A percentile compares a stretch with the other conserved stretches of the same genome.
These are phyloP conservation scores for Maccullochella peelii DNA, from an alignment of 2,113 vertebrate genomes.

Conservation along the genomic window DNA sequence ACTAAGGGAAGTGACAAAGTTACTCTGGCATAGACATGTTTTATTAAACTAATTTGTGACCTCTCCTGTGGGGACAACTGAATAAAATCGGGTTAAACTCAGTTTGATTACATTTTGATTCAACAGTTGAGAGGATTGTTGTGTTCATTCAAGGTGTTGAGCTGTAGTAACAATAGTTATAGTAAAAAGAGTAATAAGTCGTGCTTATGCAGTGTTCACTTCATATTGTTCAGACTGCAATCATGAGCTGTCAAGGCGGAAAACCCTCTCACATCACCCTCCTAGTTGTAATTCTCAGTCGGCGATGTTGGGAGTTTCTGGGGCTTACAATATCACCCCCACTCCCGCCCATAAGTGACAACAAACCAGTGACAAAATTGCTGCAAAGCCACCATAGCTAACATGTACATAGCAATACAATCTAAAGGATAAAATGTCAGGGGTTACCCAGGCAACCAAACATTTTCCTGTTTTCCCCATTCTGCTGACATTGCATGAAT, in stretches of 20 bases:
- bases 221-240: not conserved
- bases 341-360: not conserved
- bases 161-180: too few relatives aligned
- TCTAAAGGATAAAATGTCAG: not conserved
- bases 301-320: not conserved
- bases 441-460: not conserved
- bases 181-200: too few relatives aligned
- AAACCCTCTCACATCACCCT: not conserved
- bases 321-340: not conserved
- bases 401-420: not conserved
- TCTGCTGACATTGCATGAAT: not conserved
- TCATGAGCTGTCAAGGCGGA: not conserved
- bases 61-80: not conserved
- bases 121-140: too few relatives aligned
- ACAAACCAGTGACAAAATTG: not conserved
- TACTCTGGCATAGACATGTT: not conserved
- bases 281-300: not conserved
- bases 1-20: not conserved
- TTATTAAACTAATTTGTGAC: not conserved
- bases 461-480: not conserved
- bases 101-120: not conserved
- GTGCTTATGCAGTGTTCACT: not conserved
- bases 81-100: not conserved
- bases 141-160: too few relatives aligned
- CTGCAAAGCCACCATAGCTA: not conserved